These are phyloP conservation scores for Haliclona indistincta DNA, from an alignment of 37 sponge, comb jelly and placozoan genomes.

Conservation along the genomic window DNA sequence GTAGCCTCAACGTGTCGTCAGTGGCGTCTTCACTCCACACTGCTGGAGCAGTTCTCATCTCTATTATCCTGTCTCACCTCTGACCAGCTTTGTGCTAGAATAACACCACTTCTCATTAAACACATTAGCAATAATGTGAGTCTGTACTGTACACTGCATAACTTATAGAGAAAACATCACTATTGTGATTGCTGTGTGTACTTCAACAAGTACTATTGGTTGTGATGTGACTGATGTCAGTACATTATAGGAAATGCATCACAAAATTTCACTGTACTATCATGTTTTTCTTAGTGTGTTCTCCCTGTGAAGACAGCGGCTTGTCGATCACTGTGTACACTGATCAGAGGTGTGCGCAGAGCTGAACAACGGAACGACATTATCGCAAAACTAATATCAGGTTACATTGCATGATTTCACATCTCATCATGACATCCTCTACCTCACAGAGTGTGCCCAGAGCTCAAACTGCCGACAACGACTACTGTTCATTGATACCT, in stretches of 20 bases:
- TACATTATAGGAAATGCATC: no score
- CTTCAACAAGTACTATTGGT: no score
- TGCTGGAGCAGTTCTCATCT: conserved; percentile 23
- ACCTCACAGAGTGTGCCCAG: conserved; percentile 60
- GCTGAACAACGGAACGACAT: conserved; percentile 65
- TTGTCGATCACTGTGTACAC: conserved; percentile 32
- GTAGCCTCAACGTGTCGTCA: conserved; percentile 22
- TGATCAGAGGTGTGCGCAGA: conserved; percentile 47
- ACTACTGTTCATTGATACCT: conserved; percentile 70
- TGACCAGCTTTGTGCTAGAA: conserved; percentile 74
- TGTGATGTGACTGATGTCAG: no score
- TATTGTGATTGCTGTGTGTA: no score
- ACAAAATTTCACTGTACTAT: no score
- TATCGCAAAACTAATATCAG: conserved; percentile 38
- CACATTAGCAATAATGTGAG: conserved; percentile 58
- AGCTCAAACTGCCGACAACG: conserved; percentile 33
- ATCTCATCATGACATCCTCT: neutral
- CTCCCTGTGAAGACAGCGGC: conserved; percentile 78
- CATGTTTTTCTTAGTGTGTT: conserved; percentile 47
- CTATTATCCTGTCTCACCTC: conserved; percentile 59
- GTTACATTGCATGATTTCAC: conserved; percentile 6
- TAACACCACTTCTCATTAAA: conserved; percentile 69
- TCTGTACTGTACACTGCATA: neutral
- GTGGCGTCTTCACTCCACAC: conserved; percentile 66
- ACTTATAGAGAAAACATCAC: no score